Evolutionary conservation across 35 echinoderm and acorn worm genomes (phyloP).

Genomic region (Holothuria glaberrima): DNA sequence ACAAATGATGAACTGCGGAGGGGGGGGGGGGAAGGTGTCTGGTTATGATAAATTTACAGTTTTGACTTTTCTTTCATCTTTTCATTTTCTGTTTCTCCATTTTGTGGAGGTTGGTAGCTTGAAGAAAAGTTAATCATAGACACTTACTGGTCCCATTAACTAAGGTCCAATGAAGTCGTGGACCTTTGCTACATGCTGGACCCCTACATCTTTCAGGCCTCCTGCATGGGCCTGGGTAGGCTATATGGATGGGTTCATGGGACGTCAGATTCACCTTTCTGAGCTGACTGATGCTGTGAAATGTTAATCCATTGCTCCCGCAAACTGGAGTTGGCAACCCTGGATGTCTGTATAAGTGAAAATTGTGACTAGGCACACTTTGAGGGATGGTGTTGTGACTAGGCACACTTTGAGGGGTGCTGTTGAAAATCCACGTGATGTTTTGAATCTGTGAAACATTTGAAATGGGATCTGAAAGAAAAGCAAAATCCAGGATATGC

Average conservation of each 20-base stretch:
- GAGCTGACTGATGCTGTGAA: not conserved
- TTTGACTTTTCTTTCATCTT: too few relatives aligned
- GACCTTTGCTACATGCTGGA: slow-evolving; percentile 21
- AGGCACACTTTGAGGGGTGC: too few relatives aligned
- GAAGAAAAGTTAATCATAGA: not conserved
- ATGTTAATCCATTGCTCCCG: slow-evolving; percentile 39
- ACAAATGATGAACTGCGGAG: too few relatives aligned
- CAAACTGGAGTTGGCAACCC: not conserved
- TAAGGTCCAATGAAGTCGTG: slow-evolving; percentile 6
- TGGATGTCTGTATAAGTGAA: not conserved
- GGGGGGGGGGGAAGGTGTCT: too few relatives aligned
- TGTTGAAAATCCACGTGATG: too few relatives aligned
- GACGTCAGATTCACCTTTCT: not conserved
- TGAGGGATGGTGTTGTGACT: too few relatives aligned
- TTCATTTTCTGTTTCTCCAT: too few relatives aligned
- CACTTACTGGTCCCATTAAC: slow-evolving; percentile 39
- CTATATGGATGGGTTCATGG: not conserved
- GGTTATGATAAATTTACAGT: too few relatives aligned
- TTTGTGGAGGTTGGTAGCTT: too few relatives aligned
- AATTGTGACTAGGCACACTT: too few relatives aligned
- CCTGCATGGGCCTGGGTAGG: slow-evolving; percentile 16
- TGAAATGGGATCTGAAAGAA: not conserved
- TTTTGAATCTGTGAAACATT: slow-evolving; percentile 10
- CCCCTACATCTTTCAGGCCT: not conserved
- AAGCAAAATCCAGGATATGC: not conserved